phyloP scores from a whole-genome alignment of 2,888 invertebrate species.

The Acleris laterana region DNA sequence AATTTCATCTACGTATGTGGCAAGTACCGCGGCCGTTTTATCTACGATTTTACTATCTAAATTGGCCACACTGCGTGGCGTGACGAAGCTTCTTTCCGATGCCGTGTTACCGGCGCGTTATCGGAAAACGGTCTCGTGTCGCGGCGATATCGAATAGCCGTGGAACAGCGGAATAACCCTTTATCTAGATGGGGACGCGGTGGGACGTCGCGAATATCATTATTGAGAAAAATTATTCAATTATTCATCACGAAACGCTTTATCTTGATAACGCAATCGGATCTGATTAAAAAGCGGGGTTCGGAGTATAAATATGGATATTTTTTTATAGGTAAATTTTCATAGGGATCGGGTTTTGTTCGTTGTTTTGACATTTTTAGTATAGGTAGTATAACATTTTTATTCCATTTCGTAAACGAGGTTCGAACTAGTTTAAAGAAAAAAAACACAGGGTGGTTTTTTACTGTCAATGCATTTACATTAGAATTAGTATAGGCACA shows the following conservation, averaged over 20 bases:
- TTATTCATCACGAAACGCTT: slow-evolving; percentile 58
- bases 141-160: slow-evolving; percentile 52
- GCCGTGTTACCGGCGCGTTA: slow-evolving; percentile 72
- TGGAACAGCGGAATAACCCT: slow-evolving; percentile 58
- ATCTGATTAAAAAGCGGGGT: slow-evolving; percentile 37
- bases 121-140: slow-evolving; percentile 71
- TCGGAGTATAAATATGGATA: slow-evolving; percentile 32
- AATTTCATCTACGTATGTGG: too few relatives aligned
- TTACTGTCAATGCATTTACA: too few relatives aligned
- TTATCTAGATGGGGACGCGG: slow-evolving; percentile 75
- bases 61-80: slow-evolving; percentile 2
- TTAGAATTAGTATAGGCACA: too few relatives aligned
- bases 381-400: too few relatives aligned
- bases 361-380: too few relatives aligned
- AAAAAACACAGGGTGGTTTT: too few relatives aligned
- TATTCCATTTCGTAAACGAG: too few relatives aligned
- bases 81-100: slow-evolving; percentile 39
- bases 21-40: too few relatives aligned
- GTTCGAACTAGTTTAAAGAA: too few relatives aligned
- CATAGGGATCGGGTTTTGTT: too few relatives aligned
- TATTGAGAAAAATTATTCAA: slow-evolving; percentile 69
- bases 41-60: too few relatives aligned
- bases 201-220: slow-evolving; percentile 72
- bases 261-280: slow-evolving; percentile 40
- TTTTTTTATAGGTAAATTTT: slow-evolving; percentile 14